Percentiles rank a stretch among this genome's conserved stretches.
These are phyloP conservation scores for Patella caerulea DNA, from an alignment of 2,888 invertebrate genomes.

Conservation along the genomic window DNA sequence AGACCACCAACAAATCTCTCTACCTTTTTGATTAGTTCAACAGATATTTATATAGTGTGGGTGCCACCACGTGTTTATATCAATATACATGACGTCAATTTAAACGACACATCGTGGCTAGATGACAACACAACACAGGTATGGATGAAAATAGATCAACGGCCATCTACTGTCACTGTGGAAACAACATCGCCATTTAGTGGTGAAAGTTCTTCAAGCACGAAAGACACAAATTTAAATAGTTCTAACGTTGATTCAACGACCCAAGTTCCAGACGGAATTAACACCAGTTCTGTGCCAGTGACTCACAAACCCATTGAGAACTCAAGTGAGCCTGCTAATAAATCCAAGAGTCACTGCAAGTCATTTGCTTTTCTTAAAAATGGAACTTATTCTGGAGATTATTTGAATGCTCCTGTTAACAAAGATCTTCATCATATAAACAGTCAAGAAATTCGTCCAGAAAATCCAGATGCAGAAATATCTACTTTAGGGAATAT, in stretches of 20 bases:
- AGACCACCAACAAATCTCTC: conserved; percentile 47
- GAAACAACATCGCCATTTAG: neutral
- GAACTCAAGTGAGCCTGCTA: neutral
- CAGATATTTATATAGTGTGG: conserved; percentile 46
- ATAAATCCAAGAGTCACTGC: conserved; percentile 7
- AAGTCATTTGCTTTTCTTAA: conserved; percentile 21
- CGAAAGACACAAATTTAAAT: neutral
- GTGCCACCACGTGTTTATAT: conserved; percentile 37
- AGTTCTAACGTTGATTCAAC: neutral
- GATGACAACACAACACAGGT: neutral
- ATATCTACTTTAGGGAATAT: neutral
- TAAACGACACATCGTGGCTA: neutral
- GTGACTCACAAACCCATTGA: neutral
- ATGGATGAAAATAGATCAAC: neutral
- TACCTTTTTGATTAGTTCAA: conserved; percentile 29
- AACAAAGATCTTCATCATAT: neutral
- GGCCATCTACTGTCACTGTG: neutral
- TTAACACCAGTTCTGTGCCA: neutral
- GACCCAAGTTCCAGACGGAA: neutral
- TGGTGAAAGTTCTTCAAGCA: neutral
- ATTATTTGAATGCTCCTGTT: neutral
- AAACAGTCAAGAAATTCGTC: conserved; percentile 10
- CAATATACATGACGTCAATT: conserved; percentile 27
- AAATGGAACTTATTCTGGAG: conserved; percentile 27
- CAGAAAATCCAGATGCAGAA: neutral